Conservation (phyloP, 2,113 vertebrate genomes). For the Psilopsiagon aymara region DNA sequence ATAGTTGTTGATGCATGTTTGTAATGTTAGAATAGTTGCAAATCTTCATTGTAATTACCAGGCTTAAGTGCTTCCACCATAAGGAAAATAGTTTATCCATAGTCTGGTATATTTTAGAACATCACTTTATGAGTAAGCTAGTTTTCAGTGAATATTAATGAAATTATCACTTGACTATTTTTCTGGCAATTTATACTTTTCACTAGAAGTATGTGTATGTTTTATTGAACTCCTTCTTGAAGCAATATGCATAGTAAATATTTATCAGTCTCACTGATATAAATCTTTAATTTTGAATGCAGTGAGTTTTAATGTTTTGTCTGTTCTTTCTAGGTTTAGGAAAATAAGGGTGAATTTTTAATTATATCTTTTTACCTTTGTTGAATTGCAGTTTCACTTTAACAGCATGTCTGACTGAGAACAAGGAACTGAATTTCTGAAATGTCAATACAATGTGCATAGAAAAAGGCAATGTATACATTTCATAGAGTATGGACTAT, state of each 20-base stretch:
- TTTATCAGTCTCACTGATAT: not conserved
- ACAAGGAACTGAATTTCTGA: not conserved
- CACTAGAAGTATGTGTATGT: not conserved
- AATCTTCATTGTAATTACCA: not conserved
- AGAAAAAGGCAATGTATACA: not conserved
- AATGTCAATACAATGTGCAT: not conserved
- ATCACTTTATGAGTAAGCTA: not conserved
- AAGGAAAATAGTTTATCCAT: not conserved
- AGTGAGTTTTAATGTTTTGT: not conserved
- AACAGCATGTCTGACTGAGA: not conserved
- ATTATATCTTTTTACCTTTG: not conserved
- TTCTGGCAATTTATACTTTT: not conserved
- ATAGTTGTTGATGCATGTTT: not conserved
- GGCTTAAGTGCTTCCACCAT: not conserved
- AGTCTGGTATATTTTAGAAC: not conserved
- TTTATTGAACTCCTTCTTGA: not conserved
- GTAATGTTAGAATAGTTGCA: not conserved
- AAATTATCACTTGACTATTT: not conserved
- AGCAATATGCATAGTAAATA: not conserved
- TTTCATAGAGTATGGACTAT: not conserved
- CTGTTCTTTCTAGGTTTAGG: not conserved
- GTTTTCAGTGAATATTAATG: not conserved
- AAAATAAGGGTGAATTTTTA: not conserved
- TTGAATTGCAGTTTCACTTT: not conserved
- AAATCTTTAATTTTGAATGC: not conserved